phyloP scores from a whole-genome alignment of 2,797 vertebrate species.

The Phoxinus dragarum region DNA sequence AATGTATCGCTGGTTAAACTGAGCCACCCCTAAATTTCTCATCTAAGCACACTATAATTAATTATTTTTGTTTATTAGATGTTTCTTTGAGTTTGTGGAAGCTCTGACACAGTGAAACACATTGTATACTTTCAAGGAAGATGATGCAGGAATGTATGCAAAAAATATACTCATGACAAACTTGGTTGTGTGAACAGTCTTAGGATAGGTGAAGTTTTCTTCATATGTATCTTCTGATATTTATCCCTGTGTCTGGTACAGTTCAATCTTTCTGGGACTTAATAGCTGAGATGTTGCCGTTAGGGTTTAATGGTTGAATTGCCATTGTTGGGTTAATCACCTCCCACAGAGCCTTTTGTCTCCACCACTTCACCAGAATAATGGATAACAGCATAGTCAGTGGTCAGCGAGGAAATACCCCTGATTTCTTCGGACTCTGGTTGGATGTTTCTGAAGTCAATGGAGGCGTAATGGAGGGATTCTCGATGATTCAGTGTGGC shows the following conservation, averaged over 20 bases:
- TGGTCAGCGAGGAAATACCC: background rate
- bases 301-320: no score
- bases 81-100: no score
- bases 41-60: no score
- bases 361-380: background rate
- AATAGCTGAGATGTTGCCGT: background rate
- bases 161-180: background rate
- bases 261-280: background rate
- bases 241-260: background rate
- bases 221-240: background rate
- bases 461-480: constrained; percentile 35
- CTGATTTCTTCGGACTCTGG: constrained; percentile 21
- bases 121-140: no score
- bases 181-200: background rate
- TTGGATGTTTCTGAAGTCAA: constrained; percentile 21
- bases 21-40: no score
- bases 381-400: constrained; percentile 7
- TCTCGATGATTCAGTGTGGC: background rate
- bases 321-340: background rate
- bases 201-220: background rate
- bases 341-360: background rate
- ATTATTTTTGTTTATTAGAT: no score
- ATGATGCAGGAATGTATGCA: no score
- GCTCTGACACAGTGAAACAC: no score
- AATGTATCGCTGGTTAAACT: no score